Conservation (phyloP, 2,113 vertebrate species). For the Aldabrachelys gigantea region DNA sequence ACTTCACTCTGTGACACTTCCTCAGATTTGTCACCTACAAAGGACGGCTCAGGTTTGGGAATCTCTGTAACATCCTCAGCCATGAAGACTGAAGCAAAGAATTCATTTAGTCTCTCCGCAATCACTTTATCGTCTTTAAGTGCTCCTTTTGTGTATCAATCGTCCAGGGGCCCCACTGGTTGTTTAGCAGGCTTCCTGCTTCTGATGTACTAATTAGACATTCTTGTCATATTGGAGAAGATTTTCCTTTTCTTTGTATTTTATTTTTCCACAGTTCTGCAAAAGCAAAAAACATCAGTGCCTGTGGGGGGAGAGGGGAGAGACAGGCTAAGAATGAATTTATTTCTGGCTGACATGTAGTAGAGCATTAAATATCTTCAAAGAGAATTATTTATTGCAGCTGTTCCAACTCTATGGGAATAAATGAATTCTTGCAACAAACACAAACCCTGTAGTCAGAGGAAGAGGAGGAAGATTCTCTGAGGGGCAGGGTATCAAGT, state of each 20-base stretch:
- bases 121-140: too few species aligned
- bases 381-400: neutral
- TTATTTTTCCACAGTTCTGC: neutral
- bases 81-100: too few species aligned
- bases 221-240: rapidly evolving
- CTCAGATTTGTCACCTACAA: too few species aligned
- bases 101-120: too few species aligned
- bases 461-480: neutral
- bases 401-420: too few species aligned
- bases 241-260: neutral
- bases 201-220: neutral
- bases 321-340: rapidly evolving
- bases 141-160: too few species aligned
- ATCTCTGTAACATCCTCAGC: too few species aligned
- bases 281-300: neutral
- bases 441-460: neutral
- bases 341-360: neutral
- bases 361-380: neutral
- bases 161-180: too few species aligned
- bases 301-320: neutral
- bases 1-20: too few species aligned
- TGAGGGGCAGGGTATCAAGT: neutral
- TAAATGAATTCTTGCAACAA: neutral
- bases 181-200: too few species aligned
- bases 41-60: too few species aligned